Conservation (phyloP, 1,140 invertebrate genomes). For the Maconellicoccus hirsutus region DNA sequence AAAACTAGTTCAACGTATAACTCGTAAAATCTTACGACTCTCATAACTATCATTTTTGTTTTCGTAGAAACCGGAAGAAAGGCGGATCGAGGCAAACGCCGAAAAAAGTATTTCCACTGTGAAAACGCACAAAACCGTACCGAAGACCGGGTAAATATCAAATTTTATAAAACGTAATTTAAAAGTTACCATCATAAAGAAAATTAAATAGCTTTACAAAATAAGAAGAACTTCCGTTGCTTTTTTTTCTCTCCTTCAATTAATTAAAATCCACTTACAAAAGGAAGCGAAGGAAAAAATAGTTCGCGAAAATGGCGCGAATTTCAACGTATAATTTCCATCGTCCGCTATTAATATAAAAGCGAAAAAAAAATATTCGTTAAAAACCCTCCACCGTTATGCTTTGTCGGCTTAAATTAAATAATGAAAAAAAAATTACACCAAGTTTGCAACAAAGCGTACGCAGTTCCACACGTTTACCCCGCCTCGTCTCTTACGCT, state of each 20-base stretch:
- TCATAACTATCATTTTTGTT: too few species aligned
- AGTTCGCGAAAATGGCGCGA: not conserved
- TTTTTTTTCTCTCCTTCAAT: not conserved
- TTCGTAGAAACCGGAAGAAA: too few species aligned
- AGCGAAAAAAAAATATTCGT: not conserved
- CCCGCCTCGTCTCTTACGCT: not conserved
- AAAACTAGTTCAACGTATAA: too few species aligned
- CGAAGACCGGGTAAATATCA: conserved; percentile 1
- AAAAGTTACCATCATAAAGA: conserved; percentile 4
- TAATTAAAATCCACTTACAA: conserved; percentile 9
- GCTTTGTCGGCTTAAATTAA: not conserved
- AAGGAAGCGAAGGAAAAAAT: not conserved
- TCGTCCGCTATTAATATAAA: not conserved
- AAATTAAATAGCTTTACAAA: not conserved
- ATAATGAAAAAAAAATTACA: not conserved
- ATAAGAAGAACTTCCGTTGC: not conserved
- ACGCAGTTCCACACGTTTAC: not conserved
- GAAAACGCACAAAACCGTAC: too few species aligned
- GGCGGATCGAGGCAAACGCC: not conserved
- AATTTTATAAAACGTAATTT: not conserved
- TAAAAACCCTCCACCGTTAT: too few species aligned
- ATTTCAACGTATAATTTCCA: conserved; percentile 5
- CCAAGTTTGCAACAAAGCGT: not conserved
- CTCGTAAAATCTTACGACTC: too few species aligned
- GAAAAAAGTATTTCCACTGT: too few species aligned